These are phyloP conservation scores for Heliconius hewitsoni DNA, from an alignment of 1,140 invertebrate genomes.

Conservation along the genomic window DNA sequence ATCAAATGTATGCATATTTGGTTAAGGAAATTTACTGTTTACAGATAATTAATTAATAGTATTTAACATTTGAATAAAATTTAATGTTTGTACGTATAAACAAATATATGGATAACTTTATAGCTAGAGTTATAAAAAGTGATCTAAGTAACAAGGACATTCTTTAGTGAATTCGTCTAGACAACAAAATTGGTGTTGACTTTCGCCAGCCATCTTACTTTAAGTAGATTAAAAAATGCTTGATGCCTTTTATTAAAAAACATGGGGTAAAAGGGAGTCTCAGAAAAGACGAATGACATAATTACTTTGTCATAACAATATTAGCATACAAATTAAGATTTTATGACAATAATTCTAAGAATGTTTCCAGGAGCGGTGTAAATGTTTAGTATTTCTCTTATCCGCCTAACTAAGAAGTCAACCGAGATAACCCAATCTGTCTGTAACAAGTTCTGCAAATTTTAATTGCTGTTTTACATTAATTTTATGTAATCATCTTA, in stretches of 20 bases:
- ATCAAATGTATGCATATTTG: neutral
- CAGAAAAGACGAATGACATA: neutral
- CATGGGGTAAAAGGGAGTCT: neutral
- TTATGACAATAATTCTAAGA: constrained; percentile 46
- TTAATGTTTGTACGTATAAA: neutral
- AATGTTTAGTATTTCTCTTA: constrained; percentile 58
- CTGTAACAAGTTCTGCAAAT: constrained; percentile 52
- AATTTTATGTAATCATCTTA: too few species aligned
- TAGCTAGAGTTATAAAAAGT: neutral
- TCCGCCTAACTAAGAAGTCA: constrained; percentile 42
- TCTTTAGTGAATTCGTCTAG: neutral
- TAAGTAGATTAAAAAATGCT: too few species aligned
- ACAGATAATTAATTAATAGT: neutral
- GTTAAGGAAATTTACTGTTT: neutral
- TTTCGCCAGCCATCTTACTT: too few species aligned
- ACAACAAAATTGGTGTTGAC: neutral
- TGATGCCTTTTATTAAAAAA: neutral
- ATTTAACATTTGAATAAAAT: neutral
- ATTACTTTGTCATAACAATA: constrained; percentile 2
- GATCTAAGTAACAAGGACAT: neutral
- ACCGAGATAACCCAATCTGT: constrained; percentile 58
- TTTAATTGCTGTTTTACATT: neutral
- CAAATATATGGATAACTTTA: neutral
- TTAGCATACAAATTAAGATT: constrained; percentile 16
- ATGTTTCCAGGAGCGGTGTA: constrained; percentile 48